Conservation (phyloP, 2,888 invertebrate genomes). For the Pomacea canaliculata region DNA sequence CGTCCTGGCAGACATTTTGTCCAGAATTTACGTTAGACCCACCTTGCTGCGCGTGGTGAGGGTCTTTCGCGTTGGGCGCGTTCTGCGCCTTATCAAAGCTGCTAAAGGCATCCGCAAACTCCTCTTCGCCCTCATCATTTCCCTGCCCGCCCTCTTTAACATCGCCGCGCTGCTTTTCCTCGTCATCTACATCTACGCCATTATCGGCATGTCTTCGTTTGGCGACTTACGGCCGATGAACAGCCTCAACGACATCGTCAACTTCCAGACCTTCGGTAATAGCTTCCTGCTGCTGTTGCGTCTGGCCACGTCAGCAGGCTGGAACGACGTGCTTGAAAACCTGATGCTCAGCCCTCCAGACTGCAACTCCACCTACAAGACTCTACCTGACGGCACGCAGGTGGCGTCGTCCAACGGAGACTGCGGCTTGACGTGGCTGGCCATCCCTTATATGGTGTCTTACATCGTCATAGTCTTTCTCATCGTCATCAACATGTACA, state of each 20-base stretch:
- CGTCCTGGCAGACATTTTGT: conserved; percentile 92
- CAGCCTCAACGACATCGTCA: conserved; percentile 92
- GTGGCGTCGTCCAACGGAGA: conserved; percentile 75
- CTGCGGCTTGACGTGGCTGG: conserved; percentile 87
- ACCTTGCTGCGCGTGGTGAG: conserved; percentile 91
- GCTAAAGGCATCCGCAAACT: conserved; percentile 97
- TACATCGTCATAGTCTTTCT: conserved; percentile 96
- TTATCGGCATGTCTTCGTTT: conserved; percentile 95
- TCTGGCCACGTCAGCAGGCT: conserved; percentile 94
- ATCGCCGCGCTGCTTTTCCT: conserved; percentile 92
- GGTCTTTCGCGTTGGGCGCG: conserved; percentile 94
- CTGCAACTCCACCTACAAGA: conserved; percentile 76
- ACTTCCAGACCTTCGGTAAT: conserved; percentile 94
- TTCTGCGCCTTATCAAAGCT: conserved; percentile 94
- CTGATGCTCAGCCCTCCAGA: conserved; percentile 91
- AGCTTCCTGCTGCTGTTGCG: conserved; percentile 86
- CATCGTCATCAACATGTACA: conserved; percentile 99
- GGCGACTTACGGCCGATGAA: conserved; percentile 91
- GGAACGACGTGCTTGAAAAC: conserved; percentile 95
- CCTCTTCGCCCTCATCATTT: conserved; percentile 93
- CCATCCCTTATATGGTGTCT: conserved; percentile 92
- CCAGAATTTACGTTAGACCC: conserved; percentile 92
- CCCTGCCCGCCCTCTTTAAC: conserved; percentile 94
- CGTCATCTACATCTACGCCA: conserved; percentile 96
- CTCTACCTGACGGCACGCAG: conserved; percentile 48